Base-by-base conservation (phyloP, 1,140 invertebrate genomes). In the Chionoecetes opilio region DNA sequence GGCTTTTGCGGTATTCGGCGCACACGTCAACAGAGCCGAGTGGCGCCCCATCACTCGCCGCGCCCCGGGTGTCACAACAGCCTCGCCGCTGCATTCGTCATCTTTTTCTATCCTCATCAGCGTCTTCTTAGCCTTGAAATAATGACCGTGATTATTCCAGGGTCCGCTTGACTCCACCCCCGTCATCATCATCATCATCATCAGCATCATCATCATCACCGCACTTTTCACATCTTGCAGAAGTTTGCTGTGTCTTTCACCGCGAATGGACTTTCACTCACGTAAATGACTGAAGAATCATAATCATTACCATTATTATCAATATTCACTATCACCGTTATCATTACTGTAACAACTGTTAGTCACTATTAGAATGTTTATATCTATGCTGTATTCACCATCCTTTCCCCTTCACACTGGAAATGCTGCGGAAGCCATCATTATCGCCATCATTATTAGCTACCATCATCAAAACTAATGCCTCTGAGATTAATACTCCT, bases 121-220 rank as follows among this genome's bases (percentile, higher is more conserved):
- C 63, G 63, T 75, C 63, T 75, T 75, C 63, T 75, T 75, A 75
- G 63, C 63, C 63, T 75, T n/a, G 63, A 75, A 75, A 75, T 75
- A 75, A 75, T 75, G 63, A 21, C 63, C 63, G n/a, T 75, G n/a
- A 75, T 75, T 75, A 75, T n/a, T 21, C 63, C 21, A 6, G 63
- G 63, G 11, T 75, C 63, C n/a, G 26, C 63, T 75, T 75, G n/a
- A 26, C 63, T n/a, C n/a, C n/a, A 75, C n/a, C 63, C 6, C n/a
- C 53, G 21, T 21, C 53, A 21, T 21, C 53, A 63, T 21, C 63
- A 21, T 26, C 63, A 75, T 75, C 63, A 75, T 75, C n/a, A 75
- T 75, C 63, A n/a, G 5, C 11, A 75, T 75, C 63, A 75, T 75
- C 63, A 75, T 75, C 63, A 75, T 21, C 63, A 21, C 46, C 21